Conservation (phyloP, 2,797 vertebrate genomes). For the Rhynchotus rufescens region DNA sequence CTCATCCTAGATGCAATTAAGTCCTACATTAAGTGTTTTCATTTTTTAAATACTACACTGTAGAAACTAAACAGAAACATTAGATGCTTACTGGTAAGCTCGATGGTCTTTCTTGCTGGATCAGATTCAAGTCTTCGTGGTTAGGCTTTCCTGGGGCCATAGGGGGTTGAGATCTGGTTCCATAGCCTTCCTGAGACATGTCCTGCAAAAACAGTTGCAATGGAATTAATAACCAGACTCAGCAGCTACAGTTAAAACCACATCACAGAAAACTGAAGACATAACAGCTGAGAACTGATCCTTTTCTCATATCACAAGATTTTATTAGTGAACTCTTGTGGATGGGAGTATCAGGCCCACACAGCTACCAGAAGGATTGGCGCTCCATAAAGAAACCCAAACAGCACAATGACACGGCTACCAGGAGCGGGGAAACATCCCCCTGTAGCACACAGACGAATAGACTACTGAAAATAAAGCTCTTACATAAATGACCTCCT, state of each 20-base stretch:
- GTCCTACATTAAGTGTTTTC: neutral
- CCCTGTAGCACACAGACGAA: neutral
- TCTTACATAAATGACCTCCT: neutral
- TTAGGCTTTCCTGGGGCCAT: conserved; percentile 91
- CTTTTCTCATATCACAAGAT: neutral
- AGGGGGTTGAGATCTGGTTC: conserved; percentile 87
- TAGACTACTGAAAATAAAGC: neutral
- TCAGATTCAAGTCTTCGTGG: conserved; percentile 91
- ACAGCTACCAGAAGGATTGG: neutral
- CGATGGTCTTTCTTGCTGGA: conserved; percentile 89
- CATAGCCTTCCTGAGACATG: conserved; percentile 91
- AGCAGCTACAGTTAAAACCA: neutral
- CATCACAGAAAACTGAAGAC: neutral
- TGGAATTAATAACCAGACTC: conserved; percentile 17
- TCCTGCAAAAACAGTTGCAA: conserved; percentile 81
- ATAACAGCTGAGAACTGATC: neutral
- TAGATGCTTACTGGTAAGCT: conserved; percentile 91
- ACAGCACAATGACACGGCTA: neutral
- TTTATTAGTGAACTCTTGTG: neutral
- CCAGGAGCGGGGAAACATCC: neutral
- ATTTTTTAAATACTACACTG: conserved; percentile 1
- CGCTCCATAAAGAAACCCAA: neutral
- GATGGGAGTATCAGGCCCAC: neutral
- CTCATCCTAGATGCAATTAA: neutral
- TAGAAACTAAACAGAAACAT: conserved; percentile 20